Evolutionary conservation across 2,888 invertebrate species (phyloP).

Genomic region (Drosophila neonasuta): DNA sequence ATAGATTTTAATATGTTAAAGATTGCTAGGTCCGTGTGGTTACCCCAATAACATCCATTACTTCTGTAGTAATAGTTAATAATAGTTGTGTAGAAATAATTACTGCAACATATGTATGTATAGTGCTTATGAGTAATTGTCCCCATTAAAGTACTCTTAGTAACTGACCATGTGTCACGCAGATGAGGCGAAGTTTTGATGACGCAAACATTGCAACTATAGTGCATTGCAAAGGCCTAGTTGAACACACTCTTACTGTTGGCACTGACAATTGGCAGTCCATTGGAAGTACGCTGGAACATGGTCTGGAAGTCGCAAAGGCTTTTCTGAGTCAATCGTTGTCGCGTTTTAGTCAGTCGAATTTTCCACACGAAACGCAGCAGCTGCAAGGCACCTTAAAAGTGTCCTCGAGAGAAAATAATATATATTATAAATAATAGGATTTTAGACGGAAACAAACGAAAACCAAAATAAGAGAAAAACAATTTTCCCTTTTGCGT

Average conservation of each 20-base stretch:
- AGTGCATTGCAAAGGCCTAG: slow-evolving; percentile 17
- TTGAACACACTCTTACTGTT: slow-evolving; percentile 8
- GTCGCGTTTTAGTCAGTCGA: slow-evolving; percentile 42
- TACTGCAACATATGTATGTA: neutral
- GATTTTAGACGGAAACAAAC: neutral
- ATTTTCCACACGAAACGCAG: slow-evolving; percentile 48
- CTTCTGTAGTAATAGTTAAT: neutral
- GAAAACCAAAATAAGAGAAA: neutral
- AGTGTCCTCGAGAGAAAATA: slow-evolving; percentile 12
- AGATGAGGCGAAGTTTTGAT: slow-evolving; percentile 21
- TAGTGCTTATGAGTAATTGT: neutral
- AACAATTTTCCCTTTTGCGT: slow-evolving; percentile 6
- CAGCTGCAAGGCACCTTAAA: slow-evolving; percentile 36
- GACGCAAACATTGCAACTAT: slow-evolving; percentile 36
- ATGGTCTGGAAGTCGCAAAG: neutral
- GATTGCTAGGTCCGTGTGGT: no score
- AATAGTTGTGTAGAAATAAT: neutral
- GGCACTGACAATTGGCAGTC: slow-evolving; percentile 7
- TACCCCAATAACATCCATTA: no score
- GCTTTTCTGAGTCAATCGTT: slow-evolving; percentile 44
- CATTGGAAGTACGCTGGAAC: slow-evolving; percentile 59
- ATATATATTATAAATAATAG: slow-evolving; percentile 12
- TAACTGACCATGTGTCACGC: slow-evolving; percentile 9
- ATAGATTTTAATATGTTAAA: no score
- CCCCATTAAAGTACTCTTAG: neutral